Percentiles rank a stretch among this genome's conserved stretches.
phyloP scores from a whole-genome alignment of 2,888 invertebrate genomes.

The Loripinus fragilis region DNA sequence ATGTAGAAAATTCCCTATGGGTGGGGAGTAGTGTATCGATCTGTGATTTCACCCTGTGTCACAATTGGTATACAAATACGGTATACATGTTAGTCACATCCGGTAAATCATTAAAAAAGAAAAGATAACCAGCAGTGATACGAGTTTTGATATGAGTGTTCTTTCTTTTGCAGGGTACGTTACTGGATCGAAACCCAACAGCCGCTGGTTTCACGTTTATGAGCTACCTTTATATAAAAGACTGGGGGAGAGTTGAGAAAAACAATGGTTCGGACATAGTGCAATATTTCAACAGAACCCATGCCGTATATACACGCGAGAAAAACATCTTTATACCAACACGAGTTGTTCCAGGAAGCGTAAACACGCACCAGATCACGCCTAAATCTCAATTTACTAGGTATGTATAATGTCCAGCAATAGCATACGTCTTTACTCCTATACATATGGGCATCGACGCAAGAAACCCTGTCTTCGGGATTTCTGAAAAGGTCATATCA shows the following conservation, averaged over 20 bases:
- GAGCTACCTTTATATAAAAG: constrained; percentile 31
- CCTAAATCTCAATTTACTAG: constrained; percentile 21
- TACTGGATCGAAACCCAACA: constrained; percentile 18
- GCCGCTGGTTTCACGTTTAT: constrained; percentile 39
- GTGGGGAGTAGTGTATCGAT: no score
- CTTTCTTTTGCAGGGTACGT: constrained; percentile 14
- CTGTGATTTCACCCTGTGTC: no score
- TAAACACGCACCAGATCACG: constrained; percentile 30
- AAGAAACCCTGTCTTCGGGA: no score
- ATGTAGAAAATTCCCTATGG: no score
- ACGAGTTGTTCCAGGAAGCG: constrained; percentile 18
- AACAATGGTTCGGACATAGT: constrained; percentile 31
- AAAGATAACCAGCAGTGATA: no score
- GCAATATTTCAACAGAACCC: constrained; percentile 37
- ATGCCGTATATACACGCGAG: constrained; percentile 30
- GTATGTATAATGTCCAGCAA: constrained; percentile 16
- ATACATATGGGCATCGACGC: no score
- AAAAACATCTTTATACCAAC: constrained; percentile 36
- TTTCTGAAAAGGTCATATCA: no score
- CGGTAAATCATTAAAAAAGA: no score
- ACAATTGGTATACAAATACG: no score
- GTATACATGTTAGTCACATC: no score
- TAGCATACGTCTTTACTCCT: no score
- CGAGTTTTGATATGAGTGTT: no score
- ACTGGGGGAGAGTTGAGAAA: constrained; percentile 23